Conservation (phyloP, 2,797 vertebrate species). For the Myotis myotis region DNA sequence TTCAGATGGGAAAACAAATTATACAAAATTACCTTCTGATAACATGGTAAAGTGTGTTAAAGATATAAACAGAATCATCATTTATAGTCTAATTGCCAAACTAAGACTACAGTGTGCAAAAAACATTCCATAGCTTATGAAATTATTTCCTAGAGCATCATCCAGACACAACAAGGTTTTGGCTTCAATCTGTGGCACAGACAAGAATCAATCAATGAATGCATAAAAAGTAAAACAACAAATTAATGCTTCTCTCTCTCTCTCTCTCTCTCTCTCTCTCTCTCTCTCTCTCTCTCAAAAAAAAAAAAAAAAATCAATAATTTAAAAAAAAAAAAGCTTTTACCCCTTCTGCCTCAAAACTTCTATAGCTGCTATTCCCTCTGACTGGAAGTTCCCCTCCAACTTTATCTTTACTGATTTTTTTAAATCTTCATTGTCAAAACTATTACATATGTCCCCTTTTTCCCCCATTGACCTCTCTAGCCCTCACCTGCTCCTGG, state of each 20-base stretch:
- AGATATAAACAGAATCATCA: neutral
- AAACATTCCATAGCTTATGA: neutral
- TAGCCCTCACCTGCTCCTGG: too few relatives aligned
- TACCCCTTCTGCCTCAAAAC: neutral
- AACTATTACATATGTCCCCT: too few relatives aligned
- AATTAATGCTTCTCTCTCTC: neutral
- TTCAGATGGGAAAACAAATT: neutral
- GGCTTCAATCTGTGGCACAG: neutral
- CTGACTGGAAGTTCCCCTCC: neutral
- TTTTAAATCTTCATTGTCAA: too few relatives aligned
- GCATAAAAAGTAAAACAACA: neutral
- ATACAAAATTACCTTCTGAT: neutral
- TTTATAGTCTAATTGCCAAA: neutral
- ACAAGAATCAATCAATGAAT: neutral
- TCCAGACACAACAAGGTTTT: neutral
- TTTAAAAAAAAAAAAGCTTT: neutral
- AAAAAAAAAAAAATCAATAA: neutral
- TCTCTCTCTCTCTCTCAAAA: too few relatives aligned
- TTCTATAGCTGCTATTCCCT: neutral
- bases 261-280: neutral
- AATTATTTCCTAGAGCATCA: neutral
- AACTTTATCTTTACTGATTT: neutral
- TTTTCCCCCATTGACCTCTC: too few relatives aligned
- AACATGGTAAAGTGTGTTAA: neutral
- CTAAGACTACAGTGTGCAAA: neutral